Evolutionary conservation across 2,113 vertebrate genomes (phyloP), one percentile per base, ranked within the genome.

Genomic region (Mobula hypostoma): DNA sequence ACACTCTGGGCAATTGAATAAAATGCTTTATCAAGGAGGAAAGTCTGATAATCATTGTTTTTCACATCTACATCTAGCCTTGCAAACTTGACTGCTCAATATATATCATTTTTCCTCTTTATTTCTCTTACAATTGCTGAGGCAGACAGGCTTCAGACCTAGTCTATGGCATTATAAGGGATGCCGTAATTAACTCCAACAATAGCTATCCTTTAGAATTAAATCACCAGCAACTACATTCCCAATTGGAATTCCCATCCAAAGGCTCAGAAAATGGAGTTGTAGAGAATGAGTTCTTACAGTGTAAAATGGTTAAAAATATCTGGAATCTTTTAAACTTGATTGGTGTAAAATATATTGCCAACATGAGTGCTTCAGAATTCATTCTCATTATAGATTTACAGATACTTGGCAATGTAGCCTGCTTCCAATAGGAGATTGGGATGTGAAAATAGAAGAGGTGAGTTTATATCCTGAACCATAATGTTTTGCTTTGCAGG

Each of bases 371-470:
- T 32, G 82, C 82, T 56, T 61, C 82, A 27, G 48, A 58, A 27
- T 85, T 32, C 85, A 66, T 90, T 90, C 85, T 66, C 85, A 32
- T 66, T 68, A 90, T 90, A 90, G 85, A 90, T 88, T 88, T n/a
- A 88, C 58, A 66, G 61, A 88, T 90, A 90, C 17, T 90, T 90
- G 15, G 15, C 32, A 66, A 66, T 90, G 85, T n/a, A 15, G 14
- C 58, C 63, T 66, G 85, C 61, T 32, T 66, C 61, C 85, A 90
- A 90, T 85, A 61, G 7, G 82, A 15, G 61, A 66, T 90, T 7
- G n/a, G 85, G 61, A 66, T 66, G 56, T 9, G 56, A 58, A 56
- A 32, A 15, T 29, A 5, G 61, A 87, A 87, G n/a, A 66, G 61
- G 15, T 7, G 61, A 63, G 85, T 68, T 90, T 90, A 90, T 66